Conservation (phyloP, 2,113 vertebrate species). For the Bufo gargarizans region DNA sequence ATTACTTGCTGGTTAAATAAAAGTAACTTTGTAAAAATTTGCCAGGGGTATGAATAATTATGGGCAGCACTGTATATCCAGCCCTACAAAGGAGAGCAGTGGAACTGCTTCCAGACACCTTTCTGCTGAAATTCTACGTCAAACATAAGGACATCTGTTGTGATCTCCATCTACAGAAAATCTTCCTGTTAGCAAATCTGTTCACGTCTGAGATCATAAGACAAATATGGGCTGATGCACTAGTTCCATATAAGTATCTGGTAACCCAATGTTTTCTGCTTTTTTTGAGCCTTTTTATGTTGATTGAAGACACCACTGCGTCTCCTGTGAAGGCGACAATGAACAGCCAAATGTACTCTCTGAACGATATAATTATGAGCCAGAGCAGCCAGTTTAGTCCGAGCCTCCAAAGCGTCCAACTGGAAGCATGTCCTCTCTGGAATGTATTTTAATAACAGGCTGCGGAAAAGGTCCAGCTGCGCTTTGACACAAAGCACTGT, state of each 20-base stretch:
- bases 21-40: no score
- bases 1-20: no score
- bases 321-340: not conserved
- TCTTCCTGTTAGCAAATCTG: not conserved
- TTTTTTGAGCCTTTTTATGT: not conserved
- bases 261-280: not conserved
- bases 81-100: not conserved
- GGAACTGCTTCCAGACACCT: not conserved
- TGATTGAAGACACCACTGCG: not conserved
- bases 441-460: not conserved
- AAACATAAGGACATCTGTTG: not conserved
- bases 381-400: not conserved
- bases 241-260: not conserved
- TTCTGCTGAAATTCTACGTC: not conserved
- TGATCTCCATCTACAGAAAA: not conserved
- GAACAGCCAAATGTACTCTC: not conserved
- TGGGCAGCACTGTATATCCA: not conserved
- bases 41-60: no score
- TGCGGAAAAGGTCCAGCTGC: not conserved
- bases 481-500: not conserved
- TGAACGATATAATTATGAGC: not conserved
- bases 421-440: not conserved
- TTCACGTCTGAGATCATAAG: not conserved
- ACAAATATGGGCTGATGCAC: not conserved
- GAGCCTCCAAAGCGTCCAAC: not conserved